Evolutionary conservation across 2,888 invertebrate genomes (phyloP).

Genomic region (Acleris cristana): DNA sequence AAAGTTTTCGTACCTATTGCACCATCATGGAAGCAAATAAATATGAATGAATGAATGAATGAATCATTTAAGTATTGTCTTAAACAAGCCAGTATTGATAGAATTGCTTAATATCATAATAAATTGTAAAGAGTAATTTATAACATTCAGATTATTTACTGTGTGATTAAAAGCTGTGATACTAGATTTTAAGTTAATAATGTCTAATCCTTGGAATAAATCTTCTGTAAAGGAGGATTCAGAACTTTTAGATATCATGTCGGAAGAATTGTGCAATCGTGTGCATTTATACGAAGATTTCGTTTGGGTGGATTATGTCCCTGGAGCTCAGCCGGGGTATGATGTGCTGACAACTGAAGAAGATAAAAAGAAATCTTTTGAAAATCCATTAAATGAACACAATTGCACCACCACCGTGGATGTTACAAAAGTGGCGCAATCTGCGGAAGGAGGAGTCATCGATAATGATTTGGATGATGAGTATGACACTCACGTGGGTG

Average conservation of each 20-base stretch:
- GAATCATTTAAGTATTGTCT: too few relatives aligned
- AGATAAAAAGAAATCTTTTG: neutral
- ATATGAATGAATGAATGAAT: too few relatives aligned
- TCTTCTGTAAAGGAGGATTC: neutral
- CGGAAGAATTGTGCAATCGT: neutral
- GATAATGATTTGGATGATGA: too few relatives aligned
- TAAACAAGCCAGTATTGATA: neutral
- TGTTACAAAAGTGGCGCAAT: neutral
- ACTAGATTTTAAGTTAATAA: slow-evolving; percentile 5
- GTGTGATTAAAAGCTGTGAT: slow-evolving; percentile 1
- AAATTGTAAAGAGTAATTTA: neutral
- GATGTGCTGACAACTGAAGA: too few relatives aligned
- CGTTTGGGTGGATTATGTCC: slow-evolving; percentile 10
- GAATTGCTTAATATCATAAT: neutral
- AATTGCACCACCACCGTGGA: neutral
- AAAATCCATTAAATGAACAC: neutral
- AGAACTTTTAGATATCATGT: neutral
- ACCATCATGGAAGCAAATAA: too few relatives aligned
- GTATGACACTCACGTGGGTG: too few relatives aligned
- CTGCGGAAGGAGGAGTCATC: neutral
- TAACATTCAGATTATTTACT: neutral
- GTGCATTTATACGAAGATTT: slow-evolving; percentile 8
- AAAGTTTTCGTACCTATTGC: too few relatives aligned
- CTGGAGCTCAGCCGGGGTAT: neutral
- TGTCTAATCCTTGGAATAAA: slow-evolving; percentile 3